phyloP scores from a whole-genome alignment of 2,113 vertebrate species.

The Ictalurus furcatus region DNA sequence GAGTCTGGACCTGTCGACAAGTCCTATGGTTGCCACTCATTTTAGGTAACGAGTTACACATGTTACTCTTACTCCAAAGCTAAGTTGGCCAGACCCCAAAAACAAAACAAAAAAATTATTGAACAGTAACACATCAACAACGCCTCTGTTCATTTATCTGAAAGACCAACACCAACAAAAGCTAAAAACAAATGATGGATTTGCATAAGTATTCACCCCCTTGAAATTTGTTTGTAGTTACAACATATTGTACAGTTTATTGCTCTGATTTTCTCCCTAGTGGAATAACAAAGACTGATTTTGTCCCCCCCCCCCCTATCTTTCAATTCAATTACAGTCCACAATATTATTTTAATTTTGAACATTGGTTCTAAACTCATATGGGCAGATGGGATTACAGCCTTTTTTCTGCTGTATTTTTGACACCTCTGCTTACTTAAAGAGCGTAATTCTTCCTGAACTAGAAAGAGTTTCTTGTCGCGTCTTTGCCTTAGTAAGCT shows the following conservation, averaged over 20 bases:
- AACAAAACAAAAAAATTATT: background rate
- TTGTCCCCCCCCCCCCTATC: fast-evolving
- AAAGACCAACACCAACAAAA: background rate
- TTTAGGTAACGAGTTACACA: background rate
- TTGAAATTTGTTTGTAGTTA: background rate
- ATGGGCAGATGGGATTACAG: no score
- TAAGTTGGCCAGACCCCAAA: background rate
- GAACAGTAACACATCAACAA: background rate
- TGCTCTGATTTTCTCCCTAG: background rate
- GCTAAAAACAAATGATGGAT: background rate
- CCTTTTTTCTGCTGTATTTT: no score
- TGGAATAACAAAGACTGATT: background rate
- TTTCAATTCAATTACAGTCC: background rate
- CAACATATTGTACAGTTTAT: background rate
- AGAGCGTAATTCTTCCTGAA: background rate
- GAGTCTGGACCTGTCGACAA: background rate
- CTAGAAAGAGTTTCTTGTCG: background rate
- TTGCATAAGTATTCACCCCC: background rate
- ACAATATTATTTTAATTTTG: background rate
- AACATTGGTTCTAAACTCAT: background rate
- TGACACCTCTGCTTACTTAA: no score
- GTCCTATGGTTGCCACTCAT: background rate
- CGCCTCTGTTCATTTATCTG: background rate
- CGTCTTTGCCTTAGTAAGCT: no score
- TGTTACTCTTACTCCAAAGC: background rate